phyloP scores from a whole-genome alignment of 2,113 vertebrate genomes.

The Scopus umbretta region DNA sequence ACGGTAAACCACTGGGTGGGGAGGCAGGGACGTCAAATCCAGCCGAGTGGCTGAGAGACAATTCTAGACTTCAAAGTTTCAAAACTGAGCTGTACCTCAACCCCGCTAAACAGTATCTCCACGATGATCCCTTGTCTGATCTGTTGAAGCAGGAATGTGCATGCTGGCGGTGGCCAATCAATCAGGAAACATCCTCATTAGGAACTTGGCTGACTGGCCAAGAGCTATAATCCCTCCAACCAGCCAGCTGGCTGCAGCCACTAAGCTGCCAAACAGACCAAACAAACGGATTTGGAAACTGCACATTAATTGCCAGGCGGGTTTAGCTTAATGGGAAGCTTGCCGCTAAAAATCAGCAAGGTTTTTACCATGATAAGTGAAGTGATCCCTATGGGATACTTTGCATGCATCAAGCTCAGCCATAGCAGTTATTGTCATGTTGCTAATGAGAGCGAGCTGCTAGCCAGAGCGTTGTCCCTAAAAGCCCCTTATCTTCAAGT shows the following conservation, averaged over 20 bases:
- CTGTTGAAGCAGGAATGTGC: neutral
- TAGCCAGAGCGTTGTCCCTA: neutral
- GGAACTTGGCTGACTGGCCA: neutral
- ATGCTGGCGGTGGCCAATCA: neutral
- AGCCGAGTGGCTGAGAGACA: neutral
- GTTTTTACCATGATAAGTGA: neutral
- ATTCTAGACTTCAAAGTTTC: neutral
- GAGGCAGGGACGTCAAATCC: neutral
- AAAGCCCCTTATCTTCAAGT: neutral
- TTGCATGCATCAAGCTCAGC: neutral
- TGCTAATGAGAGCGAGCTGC: neutral
- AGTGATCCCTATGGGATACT: neutral
- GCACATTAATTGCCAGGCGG: neutral
- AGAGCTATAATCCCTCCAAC: constrained; percentile 23
- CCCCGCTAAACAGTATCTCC: neutral
- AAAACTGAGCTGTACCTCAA: neutral
- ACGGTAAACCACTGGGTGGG: neutral
- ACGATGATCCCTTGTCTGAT: neutral
- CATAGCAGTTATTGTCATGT: neutral
- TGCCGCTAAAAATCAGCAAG: neutral
- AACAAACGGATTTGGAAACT: neutral
- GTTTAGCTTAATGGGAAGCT: neutral
- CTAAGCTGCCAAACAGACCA: constrained; percentile 27
- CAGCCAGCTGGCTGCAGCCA: constrained; percentile 2
- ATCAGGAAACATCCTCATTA: constrained; percentile 18